Evolutionary conservation across 2,888 invertebrate species (phyloP).

Genomic region (Meiosimyza platycephala): DNA sequence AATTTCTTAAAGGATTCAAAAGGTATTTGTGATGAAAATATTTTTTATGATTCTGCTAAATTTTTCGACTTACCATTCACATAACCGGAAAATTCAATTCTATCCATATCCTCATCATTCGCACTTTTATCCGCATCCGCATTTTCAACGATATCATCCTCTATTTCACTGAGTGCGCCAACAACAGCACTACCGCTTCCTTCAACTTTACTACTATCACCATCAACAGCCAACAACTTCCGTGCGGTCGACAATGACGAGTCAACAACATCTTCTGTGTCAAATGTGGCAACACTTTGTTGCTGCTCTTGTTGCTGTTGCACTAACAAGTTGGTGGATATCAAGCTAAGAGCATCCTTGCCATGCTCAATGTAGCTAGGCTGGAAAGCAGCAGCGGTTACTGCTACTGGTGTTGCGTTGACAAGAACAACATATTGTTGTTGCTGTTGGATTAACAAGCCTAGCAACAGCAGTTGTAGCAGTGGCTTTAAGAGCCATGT

Average conservation of each 20-base stretch:
- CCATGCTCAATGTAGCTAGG: background rate
- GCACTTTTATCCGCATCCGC: background rate
- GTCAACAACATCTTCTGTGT: slow-evolving; percentile 1
- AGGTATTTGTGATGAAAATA: too few species aligned
- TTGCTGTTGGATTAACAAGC: slow-evolving; percentile 27
- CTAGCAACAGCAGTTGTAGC: slow-evolving; percentile 22
- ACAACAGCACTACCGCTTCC: background rate
- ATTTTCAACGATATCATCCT: background rate
- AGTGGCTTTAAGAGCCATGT: background rate
- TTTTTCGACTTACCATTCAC: slow-evolving; percentile 51
- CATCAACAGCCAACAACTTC: slow-evolving; percentile 15
- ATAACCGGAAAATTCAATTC: slow-evolving; percentile 51
- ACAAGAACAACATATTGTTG: background rate
- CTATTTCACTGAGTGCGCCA: slow-evolving; percentile 9
- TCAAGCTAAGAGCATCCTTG: slow-evolving; percentile 6
- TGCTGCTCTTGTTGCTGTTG: slow-evolving; percentile 5
- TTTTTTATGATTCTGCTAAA: too few species aligned
- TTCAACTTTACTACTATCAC: background rate
- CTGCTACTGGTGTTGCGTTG: too few species aligned
- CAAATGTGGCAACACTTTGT: slow-evolving; percentile 5
- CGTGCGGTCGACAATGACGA: background rate
- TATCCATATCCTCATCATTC: slow-evolving; percentile 23
- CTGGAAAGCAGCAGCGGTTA: too few species aligned
- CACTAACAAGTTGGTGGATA: background rate
- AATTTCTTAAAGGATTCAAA: too few species aligned